Conservation (phyloP, 2,113 vertebrate species). For the Aphyosemion australe region DNA sequence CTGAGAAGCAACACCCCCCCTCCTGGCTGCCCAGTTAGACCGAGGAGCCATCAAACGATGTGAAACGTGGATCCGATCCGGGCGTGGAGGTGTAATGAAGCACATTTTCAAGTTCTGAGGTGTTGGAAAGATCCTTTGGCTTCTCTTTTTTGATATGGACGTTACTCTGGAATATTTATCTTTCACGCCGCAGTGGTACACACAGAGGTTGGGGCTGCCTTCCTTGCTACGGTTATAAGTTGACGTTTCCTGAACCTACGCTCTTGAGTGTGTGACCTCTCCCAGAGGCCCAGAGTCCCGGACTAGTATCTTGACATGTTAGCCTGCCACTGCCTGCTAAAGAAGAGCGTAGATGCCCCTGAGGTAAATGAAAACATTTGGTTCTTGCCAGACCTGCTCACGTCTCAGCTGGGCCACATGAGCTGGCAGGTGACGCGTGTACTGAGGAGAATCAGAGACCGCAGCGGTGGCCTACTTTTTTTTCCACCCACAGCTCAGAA, state of each 20-base stretch:
- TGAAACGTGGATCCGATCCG: slow-evolving; percentile 50
- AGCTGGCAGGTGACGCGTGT: slow-evolving; percentile 77
- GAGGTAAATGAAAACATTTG: slow-evolving; percentile 80
- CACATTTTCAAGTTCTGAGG: slow-evolving; percentile 54
- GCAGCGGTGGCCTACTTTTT: slow-evolving; percentile 75
- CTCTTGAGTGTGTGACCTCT: slow-evolving; percentile 63
- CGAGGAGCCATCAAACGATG: slow-evolving; percentile 59
- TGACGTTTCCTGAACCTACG: slow-evolving; percentile 57
- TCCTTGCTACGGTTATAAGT: slow-evolving; percentile 19
- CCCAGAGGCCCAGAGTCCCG: slow-evolving; percentile 62
- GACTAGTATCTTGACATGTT: slow-evolving; percentile 71
- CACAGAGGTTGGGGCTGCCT: slow-evolving; percentile 10
- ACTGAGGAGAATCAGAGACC: slow-evolving; percentile 62
- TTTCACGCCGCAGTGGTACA: background rate
- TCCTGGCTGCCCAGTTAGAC: slow-evolving; percentile 59
- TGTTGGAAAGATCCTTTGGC: slow-evolving; percentile 38
- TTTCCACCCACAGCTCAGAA: slow-evolving; percentile 66
- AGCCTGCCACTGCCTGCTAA: slow-evolving; percentile 62
- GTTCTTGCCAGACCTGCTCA: slow-evolving; percentile 76
- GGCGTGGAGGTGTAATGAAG: slow-evolving; percentile 57
- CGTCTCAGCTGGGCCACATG: slow-evolving; percentile 71
- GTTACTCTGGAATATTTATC: slow-evolving; percentile 8
- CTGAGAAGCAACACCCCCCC: slow-evolving; percentile 51
- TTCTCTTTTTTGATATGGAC: slow-evolving; percentile 18
- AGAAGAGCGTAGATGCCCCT: slow-evolving; percentile 71